Conservation (phyloP, 2,113 vertebrate species). For the Toxotes chatareus region DNA sequence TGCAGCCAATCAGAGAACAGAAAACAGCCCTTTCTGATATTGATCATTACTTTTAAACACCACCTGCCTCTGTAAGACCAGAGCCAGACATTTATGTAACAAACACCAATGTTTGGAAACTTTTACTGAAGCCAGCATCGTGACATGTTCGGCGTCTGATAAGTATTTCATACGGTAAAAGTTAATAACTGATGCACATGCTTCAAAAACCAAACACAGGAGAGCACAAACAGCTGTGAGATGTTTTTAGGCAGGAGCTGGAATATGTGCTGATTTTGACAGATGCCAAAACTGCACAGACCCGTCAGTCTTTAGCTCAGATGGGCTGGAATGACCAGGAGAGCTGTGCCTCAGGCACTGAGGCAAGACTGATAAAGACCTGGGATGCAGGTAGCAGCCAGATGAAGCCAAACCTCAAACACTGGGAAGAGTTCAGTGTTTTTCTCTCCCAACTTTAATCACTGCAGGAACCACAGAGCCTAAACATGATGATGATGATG, state of each 20-base stretch:
- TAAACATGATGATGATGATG: too few relatives aligned
- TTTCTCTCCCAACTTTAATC: background rate
- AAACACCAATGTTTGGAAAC: background rate
- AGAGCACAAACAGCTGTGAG: slow-evolving; percentile 8
- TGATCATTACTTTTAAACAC: background rate
- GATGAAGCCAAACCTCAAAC: background rate
- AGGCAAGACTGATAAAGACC: slow-evolving; percentile 34
- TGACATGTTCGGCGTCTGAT: background rate
- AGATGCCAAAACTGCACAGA: slow-evolving; percentile 49
- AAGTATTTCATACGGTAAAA: background rate
- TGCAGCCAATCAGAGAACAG: background rate
- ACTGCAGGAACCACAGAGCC: background rate
- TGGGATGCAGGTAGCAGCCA: slow-evolving; percentile 19
- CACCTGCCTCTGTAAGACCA: background rate
- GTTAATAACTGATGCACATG: background rate
- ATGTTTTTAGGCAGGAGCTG: slow-evolving; percentile 17
- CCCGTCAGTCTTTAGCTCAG: slow-evolving; percentile 46
- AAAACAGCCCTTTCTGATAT: background rate
- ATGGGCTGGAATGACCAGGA: slow-evolving; percentile 58
- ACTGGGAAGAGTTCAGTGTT: background rate
- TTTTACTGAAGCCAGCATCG: background rate
- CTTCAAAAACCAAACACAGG: slow-evolving; percentile 2
- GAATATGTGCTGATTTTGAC: slow-evolving; percentile 37
- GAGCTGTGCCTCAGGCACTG: slow-evolving; percentile 41
- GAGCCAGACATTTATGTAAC: background rate